Percentiles rank a stretch among this genome's conserved stretches.
Conservation (phyloP, 2,888 invertebrate species). For the Argyresthia goedartella region DNA sequence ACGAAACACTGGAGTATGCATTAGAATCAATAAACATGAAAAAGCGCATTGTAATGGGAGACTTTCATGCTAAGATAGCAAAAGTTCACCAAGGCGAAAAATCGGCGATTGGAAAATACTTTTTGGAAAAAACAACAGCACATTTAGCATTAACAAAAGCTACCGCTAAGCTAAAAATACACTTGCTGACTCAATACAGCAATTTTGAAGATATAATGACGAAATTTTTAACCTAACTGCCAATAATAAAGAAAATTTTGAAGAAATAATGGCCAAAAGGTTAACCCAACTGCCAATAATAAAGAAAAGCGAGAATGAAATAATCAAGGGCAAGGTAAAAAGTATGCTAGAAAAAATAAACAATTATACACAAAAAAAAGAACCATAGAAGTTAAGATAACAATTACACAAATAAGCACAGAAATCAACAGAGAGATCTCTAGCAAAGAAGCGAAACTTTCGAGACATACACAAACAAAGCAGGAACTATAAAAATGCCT, state of each 20-base stretch:
- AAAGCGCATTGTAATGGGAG: constrained; percentile 12
- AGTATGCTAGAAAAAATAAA: constrained; percentile 1
- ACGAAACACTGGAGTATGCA: background rate
- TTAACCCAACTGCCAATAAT: background rate
- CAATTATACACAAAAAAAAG: constrained; percentile 1
- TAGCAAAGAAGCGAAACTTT: background rate
- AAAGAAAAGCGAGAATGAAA: constrained; percentile 1
- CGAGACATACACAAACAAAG: background rate
- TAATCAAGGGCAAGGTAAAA: background rate
- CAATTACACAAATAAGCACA: constrained; percentile 6
- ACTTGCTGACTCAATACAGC: constrained; percentile 2
- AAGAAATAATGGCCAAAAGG: constrained; percentile 1
- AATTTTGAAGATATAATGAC: constrained; percentile 2
- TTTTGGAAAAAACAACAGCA: constrained; percentile 10
- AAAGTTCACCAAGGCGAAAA: constrained; percentile 9
- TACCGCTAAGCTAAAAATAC: background rate
- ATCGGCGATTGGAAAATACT: constrained; percentile 9
- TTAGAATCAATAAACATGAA: background rate
- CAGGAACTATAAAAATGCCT: constrained; percentile 9
- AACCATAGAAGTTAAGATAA: constrained; percentile 4
- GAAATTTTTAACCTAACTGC: no score
- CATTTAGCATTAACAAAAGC: constrained; percentile 5
- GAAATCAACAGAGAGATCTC: constrained; percentile 4
- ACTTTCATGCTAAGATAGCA: constrained; percentile 13
- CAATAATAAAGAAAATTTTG: no score